These are phyloP conservation scores for Apotomis capreana DNA, from an alignment of 2,888 invertebrate species.

Conservation along the genomic window DNA sequence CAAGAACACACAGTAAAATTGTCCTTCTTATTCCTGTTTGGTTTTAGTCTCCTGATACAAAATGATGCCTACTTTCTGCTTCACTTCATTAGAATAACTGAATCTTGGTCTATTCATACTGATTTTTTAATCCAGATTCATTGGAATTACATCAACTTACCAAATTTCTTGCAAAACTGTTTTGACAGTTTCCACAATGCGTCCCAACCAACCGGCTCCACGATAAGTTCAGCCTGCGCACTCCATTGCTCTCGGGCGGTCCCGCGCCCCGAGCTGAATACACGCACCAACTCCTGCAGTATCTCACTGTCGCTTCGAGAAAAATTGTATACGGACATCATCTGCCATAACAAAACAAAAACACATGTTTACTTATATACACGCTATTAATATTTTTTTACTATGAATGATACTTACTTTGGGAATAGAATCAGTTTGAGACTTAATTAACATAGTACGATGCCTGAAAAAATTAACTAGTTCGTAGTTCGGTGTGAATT, in stretches of 20 bases:
- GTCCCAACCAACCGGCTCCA: slow-evolving; percentile 88
- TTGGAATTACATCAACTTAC: slow-evolving; percentile 50
- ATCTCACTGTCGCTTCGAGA: slow-evolving; percentile 71
- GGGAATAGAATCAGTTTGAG: slow-evolving; percentile 8
- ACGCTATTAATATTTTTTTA: background rate
- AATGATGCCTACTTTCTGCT: too few relatives aligned
- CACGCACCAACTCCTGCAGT: slow-evolving; percentile 63
- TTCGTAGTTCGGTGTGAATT: background rate
- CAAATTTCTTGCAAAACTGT: slow-evolving; percentile 84
- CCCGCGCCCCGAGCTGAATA: slow-evolving; percentile 68
- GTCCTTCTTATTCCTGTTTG: too few relatives aligned
- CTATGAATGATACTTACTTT: slow-evolving; percentile 9
- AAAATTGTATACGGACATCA: slow-evolving; percentile 74
- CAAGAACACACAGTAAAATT: too few relatives aligned
- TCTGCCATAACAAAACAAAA: slow-evolving; percentile 50
- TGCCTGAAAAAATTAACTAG: background rate
- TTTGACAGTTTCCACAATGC: slow-evolving; percentile 88
- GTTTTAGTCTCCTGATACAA: too few relatives aligned
- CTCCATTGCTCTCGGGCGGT: slow-evolving; percentile 75
- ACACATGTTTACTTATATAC: background rate
- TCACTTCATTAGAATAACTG: too few relatives aligned
- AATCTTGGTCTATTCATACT: too few relatives aligned
- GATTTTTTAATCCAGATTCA: too few relatives aligned
- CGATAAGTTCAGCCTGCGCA: slow-evolving; percentile 79
- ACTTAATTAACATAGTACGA: slow-evolving; percentile 15